phyloP scores from a whole-genome alignment of 2,888 invertebrate species.

The Rosalia funebris region DNA sequence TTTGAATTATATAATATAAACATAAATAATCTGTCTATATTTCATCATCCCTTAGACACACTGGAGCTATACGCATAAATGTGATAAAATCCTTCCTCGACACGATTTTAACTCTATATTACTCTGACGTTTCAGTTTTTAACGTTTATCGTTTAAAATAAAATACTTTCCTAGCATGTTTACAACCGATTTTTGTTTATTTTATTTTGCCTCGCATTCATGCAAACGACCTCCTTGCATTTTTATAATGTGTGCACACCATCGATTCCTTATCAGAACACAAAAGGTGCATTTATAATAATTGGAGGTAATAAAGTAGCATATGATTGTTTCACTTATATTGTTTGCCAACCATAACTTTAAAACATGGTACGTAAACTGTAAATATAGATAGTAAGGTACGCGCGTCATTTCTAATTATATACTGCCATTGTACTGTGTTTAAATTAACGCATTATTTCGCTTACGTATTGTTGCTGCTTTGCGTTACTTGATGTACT shows the following conservation, averaged over 20 bases:
- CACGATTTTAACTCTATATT: too few relatives aligned
- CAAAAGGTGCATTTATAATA: conserved; percentile 4
- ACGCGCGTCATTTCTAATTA: background rate
- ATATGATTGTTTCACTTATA: conserved; percentile 7
- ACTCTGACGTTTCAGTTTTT: too few relatives aligned
- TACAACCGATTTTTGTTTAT: too few relatives aligned
- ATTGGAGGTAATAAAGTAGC: conserved; percentile 1
- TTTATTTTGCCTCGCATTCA: background rate
- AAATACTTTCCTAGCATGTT: too few relatives aligned
- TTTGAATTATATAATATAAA: conserved; percentile 7
- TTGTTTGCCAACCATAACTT: conserved; percentile 12
- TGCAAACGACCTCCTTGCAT: background rate
- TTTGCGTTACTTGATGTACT: too few relatives aligned
- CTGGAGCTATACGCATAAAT: too few relatives aligned
- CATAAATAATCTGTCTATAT: conserved; percentile 3
- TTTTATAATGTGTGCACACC: background rate
- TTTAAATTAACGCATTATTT: too few relatives aligned
- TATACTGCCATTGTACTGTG: too few relatives aligned
- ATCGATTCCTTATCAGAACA: background rate
- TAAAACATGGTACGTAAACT: conserved; percentile 1
- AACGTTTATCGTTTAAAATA: too few relatives aligned
- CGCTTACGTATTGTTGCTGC: too few relatives aligned
- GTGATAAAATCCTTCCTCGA: too few relatives aligned
- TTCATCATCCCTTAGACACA: conserved; percentile 14
- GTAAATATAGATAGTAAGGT: background rate